These are phyloP conservation scores for Drepanosiphum platanoidis DNA, from an alignment of 2,888 invertebrate genomes.

Conservation along the genomic window DNA sequence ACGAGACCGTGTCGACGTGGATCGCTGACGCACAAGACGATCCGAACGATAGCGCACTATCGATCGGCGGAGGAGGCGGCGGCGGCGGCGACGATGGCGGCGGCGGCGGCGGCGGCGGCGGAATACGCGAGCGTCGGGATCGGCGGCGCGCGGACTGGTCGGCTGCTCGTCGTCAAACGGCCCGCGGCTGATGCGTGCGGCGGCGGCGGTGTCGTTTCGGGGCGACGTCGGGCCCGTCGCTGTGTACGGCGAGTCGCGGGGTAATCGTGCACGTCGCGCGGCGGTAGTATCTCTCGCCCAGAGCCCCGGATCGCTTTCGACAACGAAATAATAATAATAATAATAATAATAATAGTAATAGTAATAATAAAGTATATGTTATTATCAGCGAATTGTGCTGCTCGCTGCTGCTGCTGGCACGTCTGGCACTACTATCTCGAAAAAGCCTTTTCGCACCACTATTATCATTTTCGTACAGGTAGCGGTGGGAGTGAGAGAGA, in stretches of 20 bases:
- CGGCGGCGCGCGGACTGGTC: neutral
- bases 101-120: neutral
- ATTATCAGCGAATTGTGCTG: neutral
- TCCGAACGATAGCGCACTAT: neutral
- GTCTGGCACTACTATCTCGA: constrained; percentile 35
- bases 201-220: neutral
- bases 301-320: neutral
- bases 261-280: neutral
- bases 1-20: constrained; percentile 21
- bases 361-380: too few species aligned
- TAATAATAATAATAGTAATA: too few species aligned
- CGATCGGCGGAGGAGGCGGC: neutral
- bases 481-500: neutral
- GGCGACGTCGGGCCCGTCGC: neutral
- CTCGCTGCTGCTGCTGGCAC: constrained; percentile 8
- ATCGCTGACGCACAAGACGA: neutral
- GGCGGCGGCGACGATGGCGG: neutral
- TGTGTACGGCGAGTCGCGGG: too few species aligned
- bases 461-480: constrained; percentile 48
- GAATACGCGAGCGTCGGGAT: neutral
- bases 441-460: constrained; percentile 22
- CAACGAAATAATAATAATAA: too few species aligned
- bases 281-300: neutral
- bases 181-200: neutral
- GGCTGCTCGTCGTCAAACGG: neutral